Conservation (phyloP, 2,888 invertebrate genomes). For the Spisula solida region DNA sequence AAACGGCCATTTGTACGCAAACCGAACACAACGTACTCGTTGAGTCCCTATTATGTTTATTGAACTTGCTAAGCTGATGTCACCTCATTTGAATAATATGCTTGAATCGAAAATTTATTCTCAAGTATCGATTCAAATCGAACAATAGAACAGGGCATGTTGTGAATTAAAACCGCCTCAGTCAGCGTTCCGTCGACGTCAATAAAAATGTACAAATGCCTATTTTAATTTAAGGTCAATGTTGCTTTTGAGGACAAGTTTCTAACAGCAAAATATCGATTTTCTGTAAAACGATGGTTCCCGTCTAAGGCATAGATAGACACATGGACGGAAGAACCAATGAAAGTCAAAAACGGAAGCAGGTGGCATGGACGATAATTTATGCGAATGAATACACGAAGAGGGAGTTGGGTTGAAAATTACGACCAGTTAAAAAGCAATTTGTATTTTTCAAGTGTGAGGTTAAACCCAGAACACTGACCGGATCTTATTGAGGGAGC, state of each 20-base stretch:
- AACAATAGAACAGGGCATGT: neutral
- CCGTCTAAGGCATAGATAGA: neutral
- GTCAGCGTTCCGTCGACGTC: neutral
- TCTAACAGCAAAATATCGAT: neutral
- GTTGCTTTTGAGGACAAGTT: conserved; percentile 1
- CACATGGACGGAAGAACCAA: neutral
- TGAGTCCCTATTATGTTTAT: neutral
- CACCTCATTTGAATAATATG: conserved; percentile 1
- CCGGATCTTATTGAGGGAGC: conserved; percentile 49
- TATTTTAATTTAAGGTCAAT: neutral
- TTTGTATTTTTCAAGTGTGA: conserved; percentile 48
- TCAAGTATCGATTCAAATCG: conserved; percentile 13
- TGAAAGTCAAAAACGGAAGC: conserved; percentile 32
- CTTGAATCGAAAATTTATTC: neutral
- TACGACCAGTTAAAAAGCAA: conserved; percentile 63
- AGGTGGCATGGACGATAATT: conserved; percentile 51
- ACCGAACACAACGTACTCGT: neutral
- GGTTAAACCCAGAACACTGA: conserved; percentile 68
- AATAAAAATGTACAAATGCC: conserved; percentile 15
- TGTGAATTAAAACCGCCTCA: neutral
- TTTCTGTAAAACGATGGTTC: neutral
- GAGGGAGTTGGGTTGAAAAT: conserved; percentile 46
- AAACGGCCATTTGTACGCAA: neutral
- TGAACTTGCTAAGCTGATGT: neutral
- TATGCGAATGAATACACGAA: conserved; percentile 53